phyloP scores from a whole-genome alignment of 1,140 invertebrate species.

The Drosophila sechellia region DNA sequence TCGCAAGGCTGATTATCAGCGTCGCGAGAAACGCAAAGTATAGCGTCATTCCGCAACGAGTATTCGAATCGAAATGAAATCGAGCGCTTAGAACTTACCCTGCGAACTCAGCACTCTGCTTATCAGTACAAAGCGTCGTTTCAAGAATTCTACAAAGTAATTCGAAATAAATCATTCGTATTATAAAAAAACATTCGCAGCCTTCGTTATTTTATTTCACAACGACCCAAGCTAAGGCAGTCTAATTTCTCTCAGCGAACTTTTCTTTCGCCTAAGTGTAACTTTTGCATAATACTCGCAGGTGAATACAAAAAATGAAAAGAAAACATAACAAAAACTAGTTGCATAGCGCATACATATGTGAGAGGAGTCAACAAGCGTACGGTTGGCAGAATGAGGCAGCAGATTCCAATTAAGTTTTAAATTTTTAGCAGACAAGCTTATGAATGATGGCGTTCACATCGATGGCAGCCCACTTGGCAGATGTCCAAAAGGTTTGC shows the following conservation, averaged over 20 bases:
- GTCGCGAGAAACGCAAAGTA: not conserved
- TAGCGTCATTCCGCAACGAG: not conserved
- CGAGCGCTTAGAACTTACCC: too few species aligned
- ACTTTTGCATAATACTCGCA: conserved; percentile 41
- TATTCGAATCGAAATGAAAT: not conserved
- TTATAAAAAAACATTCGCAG: too few species aligned
- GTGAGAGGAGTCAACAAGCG: conserved; percentile 45
- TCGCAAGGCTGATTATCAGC: not conserved
- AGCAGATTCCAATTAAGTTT: conserved; percentile 62
- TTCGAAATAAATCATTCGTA: not conserved
- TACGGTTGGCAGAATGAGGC: conserved; percentile 17
- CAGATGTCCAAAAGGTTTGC: conserved; percentile 15
- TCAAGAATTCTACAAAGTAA: not conserved
- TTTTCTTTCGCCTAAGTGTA: conserved; percentile 23
- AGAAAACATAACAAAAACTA: conserved; percentile 28
- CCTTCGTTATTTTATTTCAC: too few species aligned
- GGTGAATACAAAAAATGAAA: conserved; percentile 16
- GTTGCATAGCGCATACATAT: conserved; percentile 33
- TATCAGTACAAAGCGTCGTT: not conserved
- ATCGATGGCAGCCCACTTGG: conserved; percentile 18
- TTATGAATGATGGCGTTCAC: conserved; percentile 43
- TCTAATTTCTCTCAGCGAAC: conserved; percentile 1
- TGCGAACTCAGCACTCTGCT: not conserved
- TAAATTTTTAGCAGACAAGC: conserved; percentile 42
- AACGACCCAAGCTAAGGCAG: too few species aligned